Evolutionary conservation across 2,113 vertebrate genomes (phyloP).

Genomic region (Otolemur garnettii): DNA sequence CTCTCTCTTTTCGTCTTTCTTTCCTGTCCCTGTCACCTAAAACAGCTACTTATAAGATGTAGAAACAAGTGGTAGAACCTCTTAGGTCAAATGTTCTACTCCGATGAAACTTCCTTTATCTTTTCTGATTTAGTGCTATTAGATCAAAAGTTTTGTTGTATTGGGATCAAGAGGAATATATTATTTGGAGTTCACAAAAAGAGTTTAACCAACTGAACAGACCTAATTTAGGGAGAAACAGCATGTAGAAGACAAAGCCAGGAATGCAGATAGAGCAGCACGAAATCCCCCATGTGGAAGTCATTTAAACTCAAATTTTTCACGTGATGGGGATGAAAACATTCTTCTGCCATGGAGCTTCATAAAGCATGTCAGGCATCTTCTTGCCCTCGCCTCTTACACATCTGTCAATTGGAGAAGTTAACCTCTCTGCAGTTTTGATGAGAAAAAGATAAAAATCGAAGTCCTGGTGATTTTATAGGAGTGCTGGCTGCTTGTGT

Average conservation of each 20-base stretch:
- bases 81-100: constrained; percentile 13
- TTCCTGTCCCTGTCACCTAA: background rate
- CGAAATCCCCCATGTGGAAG: constrained; percentile 76
- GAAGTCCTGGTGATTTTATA: constrained; percentile 74
- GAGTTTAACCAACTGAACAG: constrained; percentile 59
- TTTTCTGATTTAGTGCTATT: background rate
- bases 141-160: constrained; percentile 46
- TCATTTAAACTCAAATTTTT: constrained; percentile 73
- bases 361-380: constrained; percentile 61
- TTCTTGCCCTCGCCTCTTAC: constrained; percentile 39
- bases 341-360: constrained; percentile 50
- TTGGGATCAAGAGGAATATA: constrained; percentile 33
- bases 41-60: background rate
- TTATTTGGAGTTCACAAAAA: constrained; percentile 49
- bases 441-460: constrained; percentile 78
- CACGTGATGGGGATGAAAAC: constrained; percentile 65
- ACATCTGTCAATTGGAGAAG: constrained; percentile 71
- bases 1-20: background rate
- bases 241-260: constrained; percentile 67
- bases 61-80: constrained; percentile 40
- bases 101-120: background rate
- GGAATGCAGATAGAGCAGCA: background rate
- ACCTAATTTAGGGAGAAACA: constrained; percentile 65
- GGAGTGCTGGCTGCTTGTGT: constrained; percentile 22
- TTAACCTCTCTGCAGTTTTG: constrained; percentile 70